Base-by-base conservation (phyloP, 2,888 invertebrate species). In the Autographa gamma region DNA sequence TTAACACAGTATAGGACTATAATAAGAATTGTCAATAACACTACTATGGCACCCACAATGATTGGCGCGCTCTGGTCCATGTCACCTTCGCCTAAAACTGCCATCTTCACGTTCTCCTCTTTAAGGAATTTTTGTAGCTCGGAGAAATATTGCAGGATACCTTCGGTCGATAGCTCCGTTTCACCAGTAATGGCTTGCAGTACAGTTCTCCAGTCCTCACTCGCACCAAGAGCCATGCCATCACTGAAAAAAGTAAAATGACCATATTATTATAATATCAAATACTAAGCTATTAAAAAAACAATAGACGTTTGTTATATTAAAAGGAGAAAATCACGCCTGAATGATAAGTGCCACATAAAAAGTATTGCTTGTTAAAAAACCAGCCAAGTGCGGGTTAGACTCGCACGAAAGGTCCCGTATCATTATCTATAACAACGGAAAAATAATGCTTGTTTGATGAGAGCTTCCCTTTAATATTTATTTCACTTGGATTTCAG, bases 151-250 rank as follows among this genome's bases (percentile, higher is more conserved):
- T 91, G 89, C 1, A 94, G 81, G 32, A 96, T 91, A 2, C 95
- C 95, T 58, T 88, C 83, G 0, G 95, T 93, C 0, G 93, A 94
- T 16, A 95, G 79, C 79, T 95, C 93, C 34, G 88, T 91, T 86
- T 95, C 93, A 0, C 93, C 93, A 0, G 95, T 95, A 77, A 95
- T 94, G 0, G 89, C 86, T 71, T 92, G 65, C 0, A 95, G 88
- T 1, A 95, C 94, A n/a, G 88, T 90, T 69, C 92, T 85, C 95
- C 95, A 95, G 69, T 94, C 92, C 84, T 92, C 89, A 74, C 94
- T 94, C 0, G 95, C 95, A 1, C 95, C 95, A 19, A 95, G 87
- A 0, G 93, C 88, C 95, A 95, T 95, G 2, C 95, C 95, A 31
- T 91, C 87, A 31, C 95, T 96, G 87, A 85, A 93, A 86, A 62